Evolutionary conservation across 2,888 invertebrate genomes (phyloP), one percentile per base, ranked within the genome.

Genomic region (Lumbricus terrestris): DNA sequence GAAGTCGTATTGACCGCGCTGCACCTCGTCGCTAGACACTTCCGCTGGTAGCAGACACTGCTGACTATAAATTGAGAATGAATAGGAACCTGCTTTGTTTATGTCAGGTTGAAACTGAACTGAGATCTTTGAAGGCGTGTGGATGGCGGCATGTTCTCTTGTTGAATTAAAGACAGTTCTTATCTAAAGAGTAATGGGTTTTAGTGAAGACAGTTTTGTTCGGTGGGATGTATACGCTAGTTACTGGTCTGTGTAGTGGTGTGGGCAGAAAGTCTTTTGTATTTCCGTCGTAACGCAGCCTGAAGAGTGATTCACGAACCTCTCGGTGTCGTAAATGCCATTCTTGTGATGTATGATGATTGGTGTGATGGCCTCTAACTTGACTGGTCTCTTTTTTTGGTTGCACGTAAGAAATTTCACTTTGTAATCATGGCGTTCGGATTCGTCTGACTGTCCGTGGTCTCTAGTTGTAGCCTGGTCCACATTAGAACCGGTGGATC

Each of bases 1-100:
- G 85, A 20, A 35, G 37, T 37, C 85, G 85, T 16, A 37, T 23
- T 16, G 85, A 85, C 15, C 34, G 85, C 34, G 2, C 85, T 85
- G 85, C 35, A 34, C 37, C 85, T 85, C 85, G 85, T 37, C 85
- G 85, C 85, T 85, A 85, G 85, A 85, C 16, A 85, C 34, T 85
- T 69, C 69, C 69, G 11, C 69, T 69, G 69, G 4, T n/a, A 69
- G 69, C 47, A 47, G n/a, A n/a, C 69, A 69, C 69, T 69, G n/a
- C 13, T 69, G 69, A 69, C 69, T 69, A 69, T 69, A n/a, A 69
- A 69, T 69, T 69, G n/a, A 69, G 5, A 69, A 69, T 69, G 69
- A 69, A 69, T 69, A n/a, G 69, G n/a, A 69, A 29, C 13, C 69
- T 69, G 69, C 69, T 69, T 69, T 54, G 29, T 29, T 54, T 5